Evolutionary conservation across 2,797 vertebrate genomes (phyloP), one percentile per base, ranked within the genome.

Genomic region (Coregonus ussuriensis): DNA sequence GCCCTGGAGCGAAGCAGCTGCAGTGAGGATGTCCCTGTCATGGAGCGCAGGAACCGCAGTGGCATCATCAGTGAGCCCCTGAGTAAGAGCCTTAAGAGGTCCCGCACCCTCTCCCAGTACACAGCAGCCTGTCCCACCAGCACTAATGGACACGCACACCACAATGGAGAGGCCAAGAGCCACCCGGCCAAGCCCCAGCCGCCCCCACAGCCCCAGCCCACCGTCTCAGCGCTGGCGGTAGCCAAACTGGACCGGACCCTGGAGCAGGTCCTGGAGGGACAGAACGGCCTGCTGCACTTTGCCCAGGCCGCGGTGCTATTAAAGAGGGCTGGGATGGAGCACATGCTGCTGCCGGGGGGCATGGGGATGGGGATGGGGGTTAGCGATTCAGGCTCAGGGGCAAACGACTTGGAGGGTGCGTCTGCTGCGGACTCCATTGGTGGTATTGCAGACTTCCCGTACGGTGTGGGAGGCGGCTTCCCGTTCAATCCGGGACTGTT

Each of bases 401-500:
- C 95, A 87, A 95, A 95, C 71, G 97, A 98, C 93, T 95, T 97
- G 94, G 97, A 99, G 92, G 96, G 96, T 1, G 95, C 96, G 91
- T 96, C 96, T 18, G 95, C 96, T 74, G 93, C 95, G 63, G 97
- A 99, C 79, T 94, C 96, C 91, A 95, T 98, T 88, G 96, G 96
- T 33, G 94, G 96, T 93, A 96, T 96, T 72, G 95, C 97, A 80
- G 97, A 99, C 95, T 98, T 99, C 94, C 97, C 97, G 91, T 98
- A 98, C 94, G 96, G 97, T 93, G 85, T 94, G 90, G 93, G 93
- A 67, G 96, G 97, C 83, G 97, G 96, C 90, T 98, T 99, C 93
- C 97, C 97, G 89, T 98, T 99, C 94, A 98, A 99, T 92, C 97
- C 97, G 15, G 97, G 97, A 90, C 96, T 99, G 93, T 98, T 99